Evolutionary conservation across 2,888 invertebrate species (phyloP).

Genomic region (Tortricodes alternella): DNA sequence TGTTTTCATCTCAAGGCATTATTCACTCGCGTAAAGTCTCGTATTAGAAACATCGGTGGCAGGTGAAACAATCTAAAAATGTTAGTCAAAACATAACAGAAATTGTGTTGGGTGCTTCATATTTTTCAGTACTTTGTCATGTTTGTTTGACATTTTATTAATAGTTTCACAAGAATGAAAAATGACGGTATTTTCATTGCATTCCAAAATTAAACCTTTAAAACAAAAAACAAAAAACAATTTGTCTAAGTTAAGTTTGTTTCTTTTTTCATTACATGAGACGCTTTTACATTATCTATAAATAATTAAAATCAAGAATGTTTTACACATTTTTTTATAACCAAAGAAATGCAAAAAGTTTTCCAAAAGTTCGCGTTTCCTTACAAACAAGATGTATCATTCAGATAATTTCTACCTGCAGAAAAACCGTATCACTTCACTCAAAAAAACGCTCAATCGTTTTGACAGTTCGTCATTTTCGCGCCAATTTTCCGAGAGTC

Average conservation of each 20-base stretch:
- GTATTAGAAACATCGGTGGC: slow-evolving; percentile 32
- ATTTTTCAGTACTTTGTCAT: slow-evolving; percentile 4
- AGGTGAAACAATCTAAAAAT: slow-evolving; percentile 36
- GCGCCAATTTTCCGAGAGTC: slow-evolving; percentile 76
- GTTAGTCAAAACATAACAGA: slow-evolving; percentile 40
- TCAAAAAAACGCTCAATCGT: slow-evolving; percentile 52
- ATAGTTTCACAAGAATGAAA: slow-evolving; percentile 33
- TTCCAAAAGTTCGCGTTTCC: not conserved
- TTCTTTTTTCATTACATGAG: too few species aligned
- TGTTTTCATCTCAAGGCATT: slow-evolving; percentile 34
- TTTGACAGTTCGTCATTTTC: slow-evolving; percentile 76
- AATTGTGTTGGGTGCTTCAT: slow-evolving; percentile 6
- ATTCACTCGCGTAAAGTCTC: slow-evolving; percentile 29
- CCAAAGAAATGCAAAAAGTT: not conserved
- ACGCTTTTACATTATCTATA: too few species aligned
- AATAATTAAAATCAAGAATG: too few species aligned
- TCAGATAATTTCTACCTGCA: slow-evolving; percentile 22
- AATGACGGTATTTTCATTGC: too few species aligned
- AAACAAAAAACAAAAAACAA: too few species aligned
- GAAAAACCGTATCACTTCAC: slow-evolving; percentile 32
- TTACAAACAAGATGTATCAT: slow-evolving; percentile 38
- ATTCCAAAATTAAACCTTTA: too few species aligned
- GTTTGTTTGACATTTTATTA: slow-evolving; percentile 33
- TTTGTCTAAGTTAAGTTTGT: too few species aligned
- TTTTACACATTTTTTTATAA: too few species aligned